Percentiles rank a stretch among this genome's conserved stretches.
These are phyloP conservation scores for Amphimallon solstitiale DNA, from an alignment of 2,888 invertebrate species.

Conservation along the genomic window DNA sequence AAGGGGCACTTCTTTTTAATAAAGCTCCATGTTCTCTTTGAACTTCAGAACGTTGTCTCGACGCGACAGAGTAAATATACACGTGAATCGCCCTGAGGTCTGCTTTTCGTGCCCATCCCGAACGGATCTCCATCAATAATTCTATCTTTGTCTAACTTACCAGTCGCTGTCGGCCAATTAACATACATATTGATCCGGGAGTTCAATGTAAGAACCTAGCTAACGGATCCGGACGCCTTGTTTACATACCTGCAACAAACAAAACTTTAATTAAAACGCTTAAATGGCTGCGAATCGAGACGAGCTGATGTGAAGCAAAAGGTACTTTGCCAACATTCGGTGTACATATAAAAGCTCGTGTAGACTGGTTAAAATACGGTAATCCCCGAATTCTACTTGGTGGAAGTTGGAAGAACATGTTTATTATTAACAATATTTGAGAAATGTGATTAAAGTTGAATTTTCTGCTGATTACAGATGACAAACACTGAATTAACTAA, in stretches of 20 bases:
- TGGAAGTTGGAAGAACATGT: no score
- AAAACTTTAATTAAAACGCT: constrained; percentile 36
- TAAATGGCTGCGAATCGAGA: not conserved
- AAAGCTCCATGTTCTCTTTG: constrained; percentile 21
- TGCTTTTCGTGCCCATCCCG: no score
- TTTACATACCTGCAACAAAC: constrained; percentile 36
- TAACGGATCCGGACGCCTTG: not conserved
- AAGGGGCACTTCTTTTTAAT: constrained; percentile 22
- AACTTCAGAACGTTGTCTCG: not conserved
- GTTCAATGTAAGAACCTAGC: not conserved
- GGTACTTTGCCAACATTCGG: no score
- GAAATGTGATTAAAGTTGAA: no score
- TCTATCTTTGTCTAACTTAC: constrained; percentile 12
- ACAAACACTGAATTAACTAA: no score
- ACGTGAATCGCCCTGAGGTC: constrained; percentile 21
- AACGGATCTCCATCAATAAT: not conserved
- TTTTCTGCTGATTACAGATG: no score
- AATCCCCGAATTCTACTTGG: no score
- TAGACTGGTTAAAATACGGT: no score
- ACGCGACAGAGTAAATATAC: constrained; percentile 25
- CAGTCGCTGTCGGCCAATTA: constrained; percentile 39
- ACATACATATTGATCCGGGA: constrained; percentile 43
- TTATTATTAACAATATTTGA: no score
- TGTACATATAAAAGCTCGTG: no score
- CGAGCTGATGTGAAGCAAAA: not conserved